Conservation (phyloP, 2,113 vertebrate species). For the Pteruthius melanotis region DNA sequence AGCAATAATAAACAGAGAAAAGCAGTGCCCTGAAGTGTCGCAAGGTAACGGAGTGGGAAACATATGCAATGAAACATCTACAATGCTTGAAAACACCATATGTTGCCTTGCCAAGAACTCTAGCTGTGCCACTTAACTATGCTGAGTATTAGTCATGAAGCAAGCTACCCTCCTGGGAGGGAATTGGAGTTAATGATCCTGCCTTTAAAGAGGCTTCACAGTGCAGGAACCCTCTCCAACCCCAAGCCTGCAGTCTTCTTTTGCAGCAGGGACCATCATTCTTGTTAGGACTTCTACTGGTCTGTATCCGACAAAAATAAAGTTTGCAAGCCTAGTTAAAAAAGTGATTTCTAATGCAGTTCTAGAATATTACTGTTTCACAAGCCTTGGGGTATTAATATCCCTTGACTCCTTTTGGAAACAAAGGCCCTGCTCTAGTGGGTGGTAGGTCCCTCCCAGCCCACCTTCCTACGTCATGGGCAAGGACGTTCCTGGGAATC, state of each 20-base stretch:
- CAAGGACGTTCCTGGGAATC: not conserved
- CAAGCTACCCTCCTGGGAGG: not conserved
- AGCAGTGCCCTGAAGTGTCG: not conserved
- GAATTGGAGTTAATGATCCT: not conserved
- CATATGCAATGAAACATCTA: not conserved
- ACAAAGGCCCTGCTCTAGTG: not conserved
- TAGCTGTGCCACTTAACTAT: not conserved
- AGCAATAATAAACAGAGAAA: not conserved
- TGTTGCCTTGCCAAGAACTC: conserved; percentile 4
- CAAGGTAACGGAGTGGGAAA: not conserved
- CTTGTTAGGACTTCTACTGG: not conserved
- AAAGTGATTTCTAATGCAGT: not conserved
- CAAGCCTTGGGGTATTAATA: not conserved
- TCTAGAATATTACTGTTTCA: not conserved
- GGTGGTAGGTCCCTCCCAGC: not conserved
- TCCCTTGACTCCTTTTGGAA: not conserved
- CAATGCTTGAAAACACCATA: not conserved
- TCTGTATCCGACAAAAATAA: not conserved
- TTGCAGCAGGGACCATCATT: not conserved
- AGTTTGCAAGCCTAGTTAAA: not conserved
- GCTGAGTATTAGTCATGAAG: not conserved
- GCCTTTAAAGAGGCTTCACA: not conserved
- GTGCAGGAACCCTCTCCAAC: not conserved
- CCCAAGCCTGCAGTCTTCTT: not conserved
- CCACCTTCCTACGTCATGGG: not conserved